Evolutionary conservation across 2,113 vertebrate genomes (phyloP).

Genomic region (Suricata suricatta): DNA sequence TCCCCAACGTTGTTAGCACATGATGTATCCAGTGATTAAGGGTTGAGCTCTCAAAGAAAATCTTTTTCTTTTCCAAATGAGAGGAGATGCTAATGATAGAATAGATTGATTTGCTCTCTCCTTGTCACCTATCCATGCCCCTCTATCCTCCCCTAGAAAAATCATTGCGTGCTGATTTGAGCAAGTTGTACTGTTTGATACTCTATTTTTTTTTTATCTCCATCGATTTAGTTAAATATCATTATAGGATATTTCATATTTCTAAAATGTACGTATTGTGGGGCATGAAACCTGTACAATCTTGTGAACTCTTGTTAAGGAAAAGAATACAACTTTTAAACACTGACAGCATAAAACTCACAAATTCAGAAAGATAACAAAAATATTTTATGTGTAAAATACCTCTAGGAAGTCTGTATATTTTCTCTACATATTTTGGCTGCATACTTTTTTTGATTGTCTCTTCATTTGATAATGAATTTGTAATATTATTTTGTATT

Average conservation of each 20-base stretch:
- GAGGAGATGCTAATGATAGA: background rate
- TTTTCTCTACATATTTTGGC: background rate
- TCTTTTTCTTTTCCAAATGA: background rate
- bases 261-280: background rate
- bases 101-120: background rate
- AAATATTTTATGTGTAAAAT: background rate
- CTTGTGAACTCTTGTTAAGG: background rate
- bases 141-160: accelerated
- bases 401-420: background rate
- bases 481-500: constrained; percentile 1
- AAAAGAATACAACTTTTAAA: background rate
- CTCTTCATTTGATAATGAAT: background rate
- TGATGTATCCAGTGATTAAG: background rate
- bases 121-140: background rate
- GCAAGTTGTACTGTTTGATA: background rate
- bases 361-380: background rate
- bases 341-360: background rate
- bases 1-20: background rate
- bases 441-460: background rate
- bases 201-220: constrained; percentile 7
- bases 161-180: background rate
- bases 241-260: constrained; percentile 14
- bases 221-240: background rate
- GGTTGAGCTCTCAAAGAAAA: background rate
- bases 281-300: background rate